Percentiles rank a stretch among this genome's conserved stretches.
Evolutionary conservation across 2,888 invertebrate species (phyloP).

Genomic region (Tridacna gigas): DNA sequence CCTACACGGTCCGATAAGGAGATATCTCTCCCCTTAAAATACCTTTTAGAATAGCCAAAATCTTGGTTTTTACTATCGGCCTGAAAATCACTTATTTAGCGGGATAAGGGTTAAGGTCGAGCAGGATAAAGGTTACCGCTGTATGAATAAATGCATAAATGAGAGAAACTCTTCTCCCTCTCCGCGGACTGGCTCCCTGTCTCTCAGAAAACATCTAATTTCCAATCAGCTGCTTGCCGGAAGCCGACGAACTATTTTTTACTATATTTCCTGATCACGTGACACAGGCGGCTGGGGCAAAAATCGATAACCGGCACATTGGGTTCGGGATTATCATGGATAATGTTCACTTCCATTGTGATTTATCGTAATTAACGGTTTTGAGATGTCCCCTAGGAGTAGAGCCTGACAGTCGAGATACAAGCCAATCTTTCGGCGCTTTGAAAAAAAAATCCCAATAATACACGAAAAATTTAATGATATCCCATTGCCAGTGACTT

Average conservation of each 20-base stretch:
- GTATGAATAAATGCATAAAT: conserved; percentile 10
- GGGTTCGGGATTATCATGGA: conserved; percentile 14
- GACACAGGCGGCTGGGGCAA: neutral
- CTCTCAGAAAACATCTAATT: neutral
- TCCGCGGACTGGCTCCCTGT: neutral
- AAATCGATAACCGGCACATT: conserved; percentile 16
- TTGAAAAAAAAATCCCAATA: neutral
- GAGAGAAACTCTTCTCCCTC: neutral
- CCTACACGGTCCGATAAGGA: too few relatives aligned
- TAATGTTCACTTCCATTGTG: conserved; percentile 35
- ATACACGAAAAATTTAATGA: conserved; percentile 15
- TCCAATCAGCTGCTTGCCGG: neutral
- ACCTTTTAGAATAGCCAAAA: too few relatives aligned
- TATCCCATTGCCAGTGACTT: neutral
- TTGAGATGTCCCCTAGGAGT: conserved; percentile 14
- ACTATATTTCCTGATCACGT: neutral
- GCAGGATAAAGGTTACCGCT: neutral
- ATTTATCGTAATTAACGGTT: conserved; percentile 35
- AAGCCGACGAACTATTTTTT: neutral
- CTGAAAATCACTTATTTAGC: too few relatives aligned
- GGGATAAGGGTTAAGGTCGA: too few relatives aligned
- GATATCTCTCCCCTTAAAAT: too few relatives aligned
- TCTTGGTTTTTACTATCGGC: too few relatives aligned
- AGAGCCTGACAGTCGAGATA: conserved; percentile 7
- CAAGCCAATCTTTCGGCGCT: conserved; percentile 22